Evolutionary conservation across 2,797 vertebrate genomes (phyloP).

Genomic region (Paguma larvata): DNA sequence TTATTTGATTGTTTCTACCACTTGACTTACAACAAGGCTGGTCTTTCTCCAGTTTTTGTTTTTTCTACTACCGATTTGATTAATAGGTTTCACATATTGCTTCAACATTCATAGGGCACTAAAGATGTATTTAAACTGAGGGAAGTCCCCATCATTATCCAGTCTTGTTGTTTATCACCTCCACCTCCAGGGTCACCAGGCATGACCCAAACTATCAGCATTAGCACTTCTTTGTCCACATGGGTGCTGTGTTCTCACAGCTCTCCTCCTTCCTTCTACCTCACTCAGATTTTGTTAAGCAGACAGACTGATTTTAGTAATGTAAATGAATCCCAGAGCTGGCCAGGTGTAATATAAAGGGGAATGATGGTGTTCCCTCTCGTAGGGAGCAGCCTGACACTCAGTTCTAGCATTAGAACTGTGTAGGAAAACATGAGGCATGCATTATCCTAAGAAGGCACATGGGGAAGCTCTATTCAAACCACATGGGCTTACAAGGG

Average conservation of each 20-base stretch:
- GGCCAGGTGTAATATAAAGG: background rate
- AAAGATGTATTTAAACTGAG: background rate
- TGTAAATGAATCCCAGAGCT: background rate
- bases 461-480: background rate
- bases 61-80: background rate
- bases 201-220: background rate
- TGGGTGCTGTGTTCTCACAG: background rate
- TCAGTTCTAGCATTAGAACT: background rate
- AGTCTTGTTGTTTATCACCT: background rate
- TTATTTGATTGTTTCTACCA: background rate
- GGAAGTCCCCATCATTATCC: background rate
- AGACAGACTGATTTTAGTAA: background rate
- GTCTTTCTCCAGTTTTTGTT: background rate
- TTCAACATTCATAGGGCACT: background rate
- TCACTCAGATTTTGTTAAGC: background rate
- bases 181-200: background rate
- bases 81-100: background rate
- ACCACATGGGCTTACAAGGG: background rate
- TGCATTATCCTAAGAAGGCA: background rate
- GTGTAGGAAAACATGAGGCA: background rate
- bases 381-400: rapidly evolving
- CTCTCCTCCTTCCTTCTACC: background rate
- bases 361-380: no score
- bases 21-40: background rate
- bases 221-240: background rate